A percentile compares a stretch with the other conserved stretches of the same genome.
phyloP scores from a whole-genome alignment of 1,140 invertebrate species.

The Drosophila yakuba region DNA sequence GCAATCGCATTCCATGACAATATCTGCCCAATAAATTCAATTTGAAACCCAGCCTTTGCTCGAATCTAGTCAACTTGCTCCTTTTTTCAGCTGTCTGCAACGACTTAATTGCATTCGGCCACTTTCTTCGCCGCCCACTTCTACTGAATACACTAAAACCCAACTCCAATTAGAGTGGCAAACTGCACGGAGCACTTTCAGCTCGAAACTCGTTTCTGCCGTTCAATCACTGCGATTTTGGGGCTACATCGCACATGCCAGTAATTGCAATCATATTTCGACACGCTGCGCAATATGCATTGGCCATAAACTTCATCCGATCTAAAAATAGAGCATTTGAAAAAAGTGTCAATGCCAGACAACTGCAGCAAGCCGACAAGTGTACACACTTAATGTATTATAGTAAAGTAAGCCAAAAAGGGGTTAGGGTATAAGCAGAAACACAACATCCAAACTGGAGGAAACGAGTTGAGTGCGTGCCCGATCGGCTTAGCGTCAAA shows the following conservation, averaged over 20 bases:
- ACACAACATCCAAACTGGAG: slow-evolving; percentile 46
- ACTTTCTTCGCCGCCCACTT: slow-evolving; percentile 52
- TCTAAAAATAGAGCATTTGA: background rate
- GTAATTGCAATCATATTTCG: slow-evolving; percentile 72
- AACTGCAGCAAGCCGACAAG: background rate
- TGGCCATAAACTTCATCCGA: slow-evolving; percentile 57
- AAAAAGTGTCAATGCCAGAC: slow-evolving; percentile 12
- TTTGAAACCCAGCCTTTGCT: background rate
- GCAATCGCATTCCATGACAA: slow-evolving; percentile 1
- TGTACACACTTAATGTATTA: too few species aligned
- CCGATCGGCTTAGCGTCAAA: slow-evolving; percentile 49
- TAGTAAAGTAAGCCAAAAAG: too few species aligned
- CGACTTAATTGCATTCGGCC: slow-evolving; percentile 13
- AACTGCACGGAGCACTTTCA: slow-evolving; percentile 21
- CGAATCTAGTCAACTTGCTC: background rate
- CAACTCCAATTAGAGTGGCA: slow-evolving; percentile 32
- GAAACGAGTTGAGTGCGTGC: slow-evolving; percentile 33
- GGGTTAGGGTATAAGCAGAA: slow-evolving; percentile 13
- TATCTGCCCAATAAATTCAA: slow-evolving; percentile 5
- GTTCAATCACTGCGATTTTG: slow-evolving; percentile 47
- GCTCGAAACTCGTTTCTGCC: slow-evolving; percentile 35
- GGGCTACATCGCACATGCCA: slow-evolving; percentile 39
- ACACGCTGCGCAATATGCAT: slow-evolving; percentile 25
- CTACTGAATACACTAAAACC: slow-evolving; percentile 5
- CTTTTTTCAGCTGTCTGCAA: slow-evolving; percentile 4